phyloP scores from a whole-genome alignment of 1,140 invertebrate species.

The Eciton burchellii region DNA sequence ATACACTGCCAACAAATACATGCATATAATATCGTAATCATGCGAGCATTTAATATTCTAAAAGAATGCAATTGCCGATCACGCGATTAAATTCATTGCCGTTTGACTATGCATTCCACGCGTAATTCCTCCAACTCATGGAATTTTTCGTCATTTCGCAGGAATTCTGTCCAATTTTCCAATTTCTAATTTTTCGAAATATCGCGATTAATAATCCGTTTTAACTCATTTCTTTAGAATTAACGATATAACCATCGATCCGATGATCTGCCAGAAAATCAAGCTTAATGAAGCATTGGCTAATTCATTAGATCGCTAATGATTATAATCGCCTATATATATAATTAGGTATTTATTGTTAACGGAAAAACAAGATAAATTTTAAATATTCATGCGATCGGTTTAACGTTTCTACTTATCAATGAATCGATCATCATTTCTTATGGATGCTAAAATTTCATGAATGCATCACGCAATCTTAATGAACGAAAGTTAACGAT shows the following conservation, averaged over 20 bases:
- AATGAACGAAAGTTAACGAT: not conserved
- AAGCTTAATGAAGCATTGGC: not conserved
- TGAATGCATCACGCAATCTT: not conserved
- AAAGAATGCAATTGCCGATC: not conserved
- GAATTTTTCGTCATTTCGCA: not conserved
- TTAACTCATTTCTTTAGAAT: not conserved
- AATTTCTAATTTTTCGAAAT: not conserved
- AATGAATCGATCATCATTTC: not conserved
- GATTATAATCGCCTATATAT: too few relatives aligned
- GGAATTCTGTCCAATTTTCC: not conserved
- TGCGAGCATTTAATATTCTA: not conserved
- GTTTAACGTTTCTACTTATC: not conserved
- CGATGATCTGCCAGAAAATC: not conserved
- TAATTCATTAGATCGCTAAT: not conserved
- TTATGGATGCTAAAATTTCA: not conserved
- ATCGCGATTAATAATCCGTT: not conserved
- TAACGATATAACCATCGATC: not conserved
- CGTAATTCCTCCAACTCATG: not conserved
- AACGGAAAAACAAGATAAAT: too few relatives aligned
- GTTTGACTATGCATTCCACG: not conserved
- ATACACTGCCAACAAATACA: not conserved
- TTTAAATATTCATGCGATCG: too few relatives aligned
- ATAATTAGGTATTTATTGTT: too few relatives aligned
- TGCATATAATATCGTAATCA: not conserved
- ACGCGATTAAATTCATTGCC: constrained; percentile 31